These are phyloP conservation scores for Danio jaintianensis DNA, from an alignment of 2,797 vertebrate species.

Conservation along the genomic window DNA sequence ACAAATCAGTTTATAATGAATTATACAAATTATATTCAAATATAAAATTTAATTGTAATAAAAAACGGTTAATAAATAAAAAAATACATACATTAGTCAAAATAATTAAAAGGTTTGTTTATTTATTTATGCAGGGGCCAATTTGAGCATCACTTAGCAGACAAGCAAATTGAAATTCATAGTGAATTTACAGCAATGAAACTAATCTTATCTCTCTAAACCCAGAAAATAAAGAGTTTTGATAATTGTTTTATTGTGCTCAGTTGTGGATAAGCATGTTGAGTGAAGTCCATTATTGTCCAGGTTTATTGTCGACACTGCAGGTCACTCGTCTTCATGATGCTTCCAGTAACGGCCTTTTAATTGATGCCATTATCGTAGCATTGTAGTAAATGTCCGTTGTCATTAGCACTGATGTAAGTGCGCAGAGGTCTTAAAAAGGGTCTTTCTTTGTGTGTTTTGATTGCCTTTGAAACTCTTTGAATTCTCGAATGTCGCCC, in stretches of 20 bases:
- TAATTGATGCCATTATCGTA: constrained; percentile 56
- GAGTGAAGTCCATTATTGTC: background rate
- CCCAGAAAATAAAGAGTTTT: background rate
- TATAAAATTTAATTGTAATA: too few relatives aligned
- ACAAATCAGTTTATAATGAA: too few relatives aligned
- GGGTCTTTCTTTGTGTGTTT: constrained; percentile 17
- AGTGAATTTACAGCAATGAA: too few relatives aligned
- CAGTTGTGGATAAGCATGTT: background rate
- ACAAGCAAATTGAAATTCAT: too few relatives aligned
- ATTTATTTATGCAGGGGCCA: too few relatives aligned
- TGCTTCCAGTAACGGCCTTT: constrained; percentile 45
- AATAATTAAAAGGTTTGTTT: too few relatives aligned
- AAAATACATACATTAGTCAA: too few relatives aligned
- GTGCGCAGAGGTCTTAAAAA: background rate
- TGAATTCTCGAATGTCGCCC: background rate
- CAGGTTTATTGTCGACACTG: background rate
- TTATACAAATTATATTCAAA: too few relatives aligned
- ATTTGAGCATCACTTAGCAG: too few relatives aligned
- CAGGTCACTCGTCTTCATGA: constrained; percentile 25
- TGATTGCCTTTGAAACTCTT: constrained; percentile 43
- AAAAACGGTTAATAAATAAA: too few relatives aligned
- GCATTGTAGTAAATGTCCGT: constrained; percentile 35
- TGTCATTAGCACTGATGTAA: constrained; percentile 47
- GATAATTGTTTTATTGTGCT: background rate
- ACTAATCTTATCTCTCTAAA: background rate